These are phyloP conservation scores for Sebastes alutus DNA, from an alignment of 2,797 vertebrate genomes.

Conservation along the genomic window DNA sequence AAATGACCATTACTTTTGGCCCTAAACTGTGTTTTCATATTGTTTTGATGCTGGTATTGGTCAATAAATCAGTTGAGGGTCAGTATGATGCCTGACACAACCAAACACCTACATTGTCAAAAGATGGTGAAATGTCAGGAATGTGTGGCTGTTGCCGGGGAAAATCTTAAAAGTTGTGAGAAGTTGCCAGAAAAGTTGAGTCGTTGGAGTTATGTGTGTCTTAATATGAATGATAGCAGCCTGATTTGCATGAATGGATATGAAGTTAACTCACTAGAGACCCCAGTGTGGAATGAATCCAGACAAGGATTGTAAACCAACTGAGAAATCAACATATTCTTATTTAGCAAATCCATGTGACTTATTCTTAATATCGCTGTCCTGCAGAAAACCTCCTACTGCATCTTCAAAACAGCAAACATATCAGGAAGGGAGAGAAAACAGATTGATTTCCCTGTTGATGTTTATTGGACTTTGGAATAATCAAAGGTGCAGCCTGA, in stretches of 20 bases:
- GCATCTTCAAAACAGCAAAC: conserved; percentile 25
- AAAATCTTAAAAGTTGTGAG: conserved; percentile 7
- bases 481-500: conserved; percentile 33
- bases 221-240: conserved; percentile 27
- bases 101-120: no score
- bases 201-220: conserved; percentile 8
- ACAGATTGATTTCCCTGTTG: conserved; percentile 51
- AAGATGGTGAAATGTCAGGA: no score
- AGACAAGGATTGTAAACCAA: conserved; percentile 35
- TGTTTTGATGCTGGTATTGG: neutral
- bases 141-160: neutral
- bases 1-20: neutral
- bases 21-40: neutral
- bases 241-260: conserved; percentile 47
- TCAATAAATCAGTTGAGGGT: neutral
- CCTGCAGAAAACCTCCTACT: conserved; percentile 32
- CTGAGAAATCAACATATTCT: conserved; percentile 51
- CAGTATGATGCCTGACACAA: no score
- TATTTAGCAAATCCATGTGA: conserved; percentile 41
- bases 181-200: conserved; percentile 39
- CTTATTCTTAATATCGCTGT: conserved; percentile 39
- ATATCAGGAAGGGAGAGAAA: conserved; percentile 17
- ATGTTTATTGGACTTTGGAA: conserved; percentile 32
- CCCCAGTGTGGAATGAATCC: conserved; percentile 29
- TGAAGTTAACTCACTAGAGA: conserved; percentile 35